phyloP scores from a whole-genome alignment of 2,888 invertebrate species.

The Cerceris rybyensis region DNA sequence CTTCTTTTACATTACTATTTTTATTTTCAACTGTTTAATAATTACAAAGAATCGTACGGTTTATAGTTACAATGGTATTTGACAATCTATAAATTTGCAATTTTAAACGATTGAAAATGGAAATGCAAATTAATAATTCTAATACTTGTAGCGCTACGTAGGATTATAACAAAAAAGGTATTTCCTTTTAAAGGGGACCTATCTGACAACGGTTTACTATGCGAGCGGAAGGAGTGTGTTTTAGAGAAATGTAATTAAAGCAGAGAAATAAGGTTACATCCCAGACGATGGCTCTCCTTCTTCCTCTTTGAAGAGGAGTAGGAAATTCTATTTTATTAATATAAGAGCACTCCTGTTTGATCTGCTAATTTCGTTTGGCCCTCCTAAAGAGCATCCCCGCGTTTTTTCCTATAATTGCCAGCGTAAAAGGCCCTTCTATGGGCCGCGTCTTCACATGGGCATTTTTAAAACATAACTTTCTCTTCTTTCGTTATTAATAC shows the following conservation, averaged over 20 bases:
- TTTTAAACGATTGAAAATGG: too few relatives aligned
- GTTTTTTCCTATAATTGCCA: constrained; percentile 33
- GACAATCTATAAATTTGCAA: too few relatives aligned
- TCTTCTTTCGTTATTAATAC: constrained; percentile 19
- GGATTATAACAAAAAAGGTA: too few relatives aligned
- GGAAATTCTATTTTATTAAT: constrained; percentile 77
- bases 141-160: too few relatives aligned
- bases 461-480: constrained; percentile 39
- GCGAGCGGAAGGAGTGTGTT: constrained; percentile 73
- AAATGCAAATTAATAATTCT: neutral
- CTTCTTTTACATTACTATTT: too few relatives aligned
- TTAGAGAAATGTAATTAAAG: constrained; percentile 74
- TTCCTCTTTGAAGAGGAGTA: constrained; percentile 49
- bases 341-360: constrained; percentile 75
- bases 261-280: constrained; percentile 73
- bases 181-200: neutral
- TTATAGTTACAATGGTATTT: too few relatives aligned
- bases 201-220: constrained; percentile 56
- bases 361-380: constrained; percentile 75
- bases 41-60: too few relatives aligned
- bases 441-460: constrained; percentile 37
- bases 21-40: too few relatives aligned
- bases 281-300: constrained; percentile 43
- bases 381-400: constrained; percentile 58
- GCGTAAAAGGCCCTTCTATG: constrained; percentile 34